Percentiles rank a stretch among this genome's conserved stretches.
These are phyloP conservation scores for Drosophila hamatofila DNA, from an alignment of 2,888 invertebrate species.

Conservation along the genomic window DNA sequence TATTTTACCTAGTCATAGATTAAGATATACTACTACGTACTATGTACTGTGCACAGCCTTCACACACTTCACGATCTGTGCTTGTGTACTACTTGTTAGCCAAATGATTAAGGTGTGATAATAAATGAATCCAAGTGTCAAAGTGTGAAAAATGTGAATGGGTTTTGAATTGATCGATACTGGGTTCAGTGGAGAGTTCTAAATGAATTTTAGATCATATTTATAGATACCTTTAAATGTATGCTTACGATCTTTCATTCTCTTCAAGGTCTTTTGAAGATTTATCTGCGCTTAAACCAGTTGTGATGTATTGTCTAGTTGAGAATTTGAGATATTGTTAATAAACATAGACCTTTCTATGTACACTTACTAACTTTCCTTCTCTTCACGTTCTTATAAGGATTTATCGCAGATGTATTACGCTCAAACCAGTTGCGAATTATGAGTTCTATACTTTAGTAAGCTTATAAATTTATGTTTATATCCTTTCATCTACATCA, in stretches of 20 bases:
- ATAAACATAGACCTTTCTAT: too few species aligned
- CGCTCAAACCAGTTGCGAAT: too few species aligned
- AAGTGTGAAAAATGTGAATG: neutral
- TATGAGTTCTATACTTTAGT: neutral
- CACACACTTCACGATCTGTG: neutral
- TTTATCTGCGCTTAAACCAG: neutral
- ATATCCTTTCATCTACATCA: neutral
- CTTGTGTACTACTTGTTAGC: slow-evolving; percentile 17
- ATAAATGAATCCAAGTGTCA: slow-evolving; percentile 52
- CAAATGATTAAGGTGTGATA: slow-evolving; percentile 62
- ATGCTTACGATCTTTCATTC: too few species aligned
- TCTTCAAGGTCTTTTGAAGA: too few species aligned
- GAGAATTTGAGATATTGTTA: too few species aligned
- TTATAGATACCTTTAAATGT: too few species aligned
- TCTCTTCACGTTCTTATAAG: too few species aligned
- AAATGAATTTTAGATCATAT: too few species aligned
- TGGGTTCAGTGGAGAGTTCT: too few species aligned
- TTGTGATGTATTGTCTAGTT: too few species aligned
- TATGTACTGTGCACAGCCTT: slow-evolving; percentile 2
- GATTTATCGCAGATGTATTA: too few species aligned
- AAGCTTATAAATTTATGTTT: neutral
- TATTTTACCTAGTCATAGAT: slow-evolving; percentile 25
- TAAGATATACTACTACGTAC: slow-evolving; percentile 7
- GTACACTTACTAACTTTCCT: too few species aligned
- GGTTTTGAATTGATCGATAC: neutral